A percentile compares a stretch with the other conserved stretches of the same genome.
Evolutionary conservation across 2,113 vertebrate genomes (phyloP).

Genomic region (Arenaria interpres): DNA sequence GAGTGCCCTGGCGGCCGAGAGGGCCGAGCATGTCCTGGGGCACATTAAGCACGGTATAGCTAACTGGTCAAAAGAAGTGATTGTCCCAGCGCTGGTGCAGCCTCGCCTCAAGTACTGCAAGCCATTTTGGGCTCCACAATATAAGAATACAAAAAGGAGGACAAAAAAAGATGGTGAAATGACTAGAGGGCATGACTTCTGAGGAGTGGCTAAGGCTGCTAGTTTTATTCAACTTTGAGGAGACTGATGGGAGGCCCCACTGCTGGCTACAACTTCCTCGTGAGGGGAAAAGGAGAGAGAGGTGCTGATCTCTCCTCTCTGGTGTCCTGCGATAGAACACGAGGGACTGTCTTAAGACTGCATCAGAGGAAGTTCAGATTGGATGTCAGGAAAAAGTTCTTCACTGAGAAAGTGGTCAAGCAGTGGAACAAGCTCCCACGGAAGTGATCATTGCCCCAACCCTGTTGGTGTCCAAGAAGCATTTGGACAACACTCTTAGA

Average conservation of each 20-base stretch:
- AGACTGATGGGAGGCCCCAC: background rate
- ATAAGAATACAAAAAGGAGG: background rate
- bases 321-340: background rate
- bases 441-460: accelerated
- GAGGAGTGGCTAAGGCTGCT: background rate
- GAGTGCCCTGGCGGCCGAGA: background rate
- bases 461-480: background rate
- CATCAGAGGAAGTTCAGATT: background rate
- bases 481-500: background rate
- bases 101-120: background rate
- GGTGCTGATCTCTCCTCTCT: background rate
- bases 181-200: background rate
- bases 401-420: background rate
- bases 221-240: background rate
- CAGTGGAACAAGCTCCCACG: background rate
- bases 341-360: background rate
- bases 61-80: accelerated
- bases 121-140: background rate
- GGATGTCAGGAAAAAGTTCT: background rate
- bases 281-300: background rate
- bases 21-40: background rate
- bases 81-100: background rate
- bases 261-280: background rate
- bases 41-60: background rate
- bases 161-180: background rate